Evolutionary conservation across 64 coral and sea anemone species (phyloP).

Genomic region (Dendrophyllia cribrosa): DNA sequence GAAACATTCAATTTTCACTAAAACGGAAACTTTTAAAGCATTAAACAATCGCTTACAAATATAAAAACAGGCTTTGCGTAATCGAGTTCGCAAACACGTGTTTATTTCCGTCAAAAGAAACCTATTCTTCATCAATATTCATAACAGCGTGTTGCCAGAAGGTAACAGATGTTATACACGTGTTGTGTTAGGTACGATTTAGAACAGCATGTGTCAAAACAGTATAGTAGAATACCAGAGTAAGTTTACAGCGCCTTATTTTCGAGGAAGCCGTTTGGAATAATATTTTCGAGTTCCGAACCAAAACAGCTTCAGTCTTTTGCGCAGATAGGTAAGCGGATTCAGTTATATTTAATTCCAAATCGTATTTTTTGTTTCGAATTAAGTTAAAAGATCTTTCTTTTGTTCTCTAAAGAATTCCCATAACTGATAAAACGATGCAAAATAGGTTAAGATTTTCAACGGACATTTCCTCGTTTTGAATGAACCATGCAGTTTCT

Average conservation of each 20-base stretch:
- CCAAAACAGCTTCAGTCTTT: background rate
- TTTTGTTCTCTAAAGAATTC: background rate
- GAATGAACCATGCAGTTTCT: too few relatives aligned
- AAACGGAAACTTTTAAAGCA: too few relatives aligned
- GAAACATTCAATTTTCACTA: too few relatives aligned
- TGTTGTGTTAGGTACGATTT: background rate
- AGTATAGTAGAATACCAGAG: constrained; percentile 19
- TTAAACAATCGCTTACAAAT: too few relatives aligned
- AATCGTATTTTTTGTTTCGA: background rate
- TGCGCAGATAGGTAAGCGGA: background rate
- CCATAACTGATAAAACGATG: too few relatives aligned
- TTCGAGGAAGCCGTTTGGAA: background rate
- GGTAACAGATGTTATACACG: constrained; percentile 34
- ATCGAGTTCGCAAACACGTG: constrained; percentile 3
- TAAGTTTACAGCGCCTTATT: background rate
- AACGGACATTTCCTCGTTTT: too few relatives aligned
- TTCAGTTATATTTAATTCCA: background rate
- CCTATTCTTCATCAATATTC: constrained; percentile 8
- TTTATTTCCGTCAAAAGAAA: background rate
- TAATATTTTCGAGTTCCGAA: background rate
- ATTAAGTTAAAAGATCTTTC: background rate
- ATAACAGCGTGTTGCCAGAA: constrained; percentile 32
- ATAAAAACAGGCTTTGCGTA: too few relatives aligned
- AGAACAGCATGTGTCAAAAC: constrained; percentile 15
- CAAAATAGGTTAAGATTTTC: too few relatives aligned